Percentiles rank a stretch among this genome's conserved stretches.
Evolutionary conservation across 2,797 vertebrate species (phyloP).

Genomic region (Eulemur albifrons): DNA sequence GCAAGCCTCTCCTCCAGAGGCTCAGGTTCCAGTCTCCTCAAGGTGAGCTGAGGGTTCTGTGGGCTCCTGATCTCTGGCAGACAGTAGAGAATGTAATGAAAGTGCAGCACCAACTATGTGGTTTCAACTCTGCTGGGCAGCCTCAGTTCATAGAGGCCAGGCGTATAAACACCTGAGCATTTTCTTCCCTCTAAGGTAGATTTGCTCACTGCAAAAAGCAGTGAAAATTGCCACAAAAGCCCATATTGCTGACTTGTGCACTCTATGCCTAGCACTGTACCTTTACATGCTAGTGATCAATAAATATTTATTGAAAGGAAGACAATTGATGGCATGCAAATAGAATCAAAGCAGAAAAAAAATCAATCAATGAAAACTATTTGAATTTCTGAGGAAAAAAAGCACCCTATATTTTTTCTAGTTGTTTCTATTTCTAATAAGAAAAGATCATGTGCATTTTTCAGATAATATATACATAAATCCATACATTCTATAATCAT

Average conservation of each 20-base stretch:
- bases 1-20: neutral
- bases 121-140: neutral
- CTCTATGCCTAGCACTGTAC: neutral
- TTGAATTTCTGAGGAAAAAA: neutral
- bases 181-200: neutral
- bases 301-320: constrained; percentile 18
- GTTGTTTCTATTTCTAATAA: neutral
- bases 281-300: neutral
- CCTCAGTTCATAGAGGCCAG: neutral
- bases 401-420: neutral
- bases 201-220: neutral
- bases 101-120: neutral
- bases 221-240: neutral
- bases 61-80: neutral
- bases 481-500: neutral
- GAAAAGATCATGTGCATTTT: neutral
- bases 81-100: neutral
- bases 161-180: neutral
- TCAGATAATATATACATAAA: neutral
- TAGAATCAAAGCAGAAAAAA: neutral
- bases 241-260: neutral
- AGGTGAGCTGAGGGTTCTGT: neutral
- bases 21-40: constrained; percentile 37
- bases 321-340: neutral
- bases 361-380: neutral